Base-by-base conservation (phyloP, 2,888 invertebrate genomes). In the Gastrophysa polygoni region DNA sequence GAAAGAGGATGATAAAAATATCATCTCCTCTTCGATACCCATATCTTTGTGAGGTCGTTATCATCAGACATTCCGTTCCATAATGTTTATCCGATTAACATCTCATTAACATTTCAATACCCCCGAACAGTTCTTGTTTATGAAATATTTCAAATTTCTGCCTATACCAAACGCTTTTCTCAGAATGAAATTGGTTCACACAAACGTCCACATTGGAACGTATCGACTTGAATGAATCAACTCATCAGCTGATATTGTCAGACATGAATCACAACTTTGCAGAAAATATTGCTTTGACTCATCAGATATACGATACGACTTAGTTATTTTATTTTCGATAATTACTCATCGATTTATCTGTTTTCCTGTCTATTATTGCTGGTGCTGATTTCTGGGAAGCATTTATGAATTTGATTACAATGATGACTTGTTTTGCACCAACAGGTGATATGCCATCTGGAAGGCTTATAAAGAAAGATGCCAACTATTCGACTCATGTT, bases 291-390 rank as follows among this genome's bases (percentile, higher is more conserved):
- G 6, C 1, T 38, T n/a, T 38, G 14, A n/a, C 3, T 38, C 14
- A 14, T 38, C 38, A 38, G 38, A 38, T 14, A 38, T 38, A 14
- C 38, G 4, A 38, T 38, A 38, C 38, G 38, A 1, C 38, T 32
- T 32, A 10, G 10, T 32, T 32, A 38, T 38, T 38, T 38, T 14
- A 38, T 38, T 38, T 38, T 38, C 14, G 38, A 38, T 38, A 14
- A 38, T 38, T 38, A 38, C 38, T 38, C 38, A 38, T 38, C 38
- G 38, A 38, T 38, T 38, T 38, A 38, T 38, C 38, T 38, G 38
- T 38, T 38, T 38, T 38, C 11, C 38, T 38, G 38, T 38, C 38
- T n/a, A 38, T 38, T 38, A n/a, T 10, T 38, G 38, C 38, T 38
- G 38, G 1, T 32, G 29, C 14, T 38, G 14, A n/a, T 38, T 38